Percentiles rank a stretch among this genome's conserved stretches.
phyloP scores from a whole-genome alignment of 2,113 vertebrate species.

The Antidorcas marsupialis region DNA sequence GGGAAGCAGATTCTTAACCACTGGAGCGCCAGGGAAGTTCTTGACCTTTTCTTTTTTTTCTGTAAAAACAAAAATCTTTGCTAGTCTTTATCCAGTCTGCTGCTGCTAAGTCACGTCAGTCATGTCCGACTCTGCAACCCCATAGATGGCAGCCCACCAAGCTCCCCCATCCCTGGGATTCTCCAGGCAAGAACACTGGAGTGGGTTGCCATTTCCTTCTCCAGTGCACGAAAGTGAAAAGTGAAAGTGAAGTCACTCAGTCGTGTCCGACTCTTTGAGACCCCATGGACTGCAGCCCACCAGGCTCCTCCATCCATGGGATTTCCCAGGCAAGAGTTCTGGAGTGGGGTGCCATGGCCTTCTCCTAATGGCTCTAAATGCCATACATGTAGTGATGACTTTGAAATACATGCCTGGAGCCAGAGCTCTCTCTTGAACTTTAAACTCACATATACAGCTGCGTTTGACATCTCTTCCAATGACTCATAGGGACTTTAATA shows the following conservation, averaged over 20 bases:
- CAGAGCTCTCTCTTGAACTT: not conserved
- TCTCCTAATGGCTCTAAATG: not conserved
- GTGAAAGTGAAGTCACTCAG: too few relatives aligned
- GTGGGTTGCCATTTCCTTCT: too few relatives aligned
- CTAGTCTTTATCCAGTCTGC: not conserved
- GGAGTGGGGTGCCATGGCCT: too few relatives aligned
- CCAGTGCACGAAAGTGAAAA: too few relatives aligned
- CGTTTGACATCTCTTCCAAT: not conserved
- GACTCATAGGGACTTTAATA: not conserved
- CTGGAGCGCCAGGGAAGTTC: not conserved
- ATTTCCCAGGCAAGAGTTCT: too few relatives aligned
- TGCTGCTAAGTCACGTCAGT: too few relatives aligned
- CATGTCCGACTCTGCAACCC: too few relatives aligned
- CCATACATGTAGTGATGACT: not conserved
- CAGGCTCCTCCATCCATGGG: too few relatives aligned
- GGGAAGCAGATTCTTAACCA: not conserved
- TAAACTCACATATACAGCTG: not conserved
- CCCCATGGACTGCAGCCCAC: too few relatives aligned
- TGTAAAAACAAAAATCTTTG: not conserved
- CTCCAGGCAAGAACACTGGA: too few relatives aligned
- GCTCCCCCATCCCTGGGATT: too few relatives aligned
- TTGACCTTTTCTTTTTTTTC: not conserved
- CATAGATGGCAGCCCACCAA: too few relatives aligned
- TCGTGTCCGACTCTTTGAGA: rapidly evolving
- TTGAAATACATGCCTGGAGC: not conserved